phyloP scores from a whole-genome alignment of 53 echinoderm and acorn worm species.

The Holothuria leucospilota region DNA sequence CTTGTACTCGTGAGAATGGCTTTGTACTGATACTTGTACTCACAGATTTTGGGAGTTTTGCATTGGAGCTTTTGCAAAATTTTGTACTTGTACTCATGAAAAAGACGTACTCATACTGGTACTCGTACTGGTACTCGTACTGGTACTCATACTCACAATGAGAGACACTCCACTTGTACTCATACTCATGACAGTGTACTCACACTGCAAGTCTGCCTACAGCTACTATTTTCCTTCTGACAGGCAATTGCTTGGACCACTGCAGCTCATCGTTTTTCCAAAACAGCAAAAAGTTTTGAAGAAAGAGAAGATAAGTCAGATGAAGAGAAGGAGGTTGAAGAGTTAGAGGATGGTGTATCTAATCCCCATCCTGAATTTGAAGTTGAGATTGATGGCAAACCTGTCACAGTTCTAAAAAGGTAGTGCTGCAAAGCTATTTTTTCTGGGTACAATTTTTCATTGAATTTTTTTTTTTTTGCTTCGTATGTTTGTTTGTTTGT shows the following conservation, averaged over 20 bases:
- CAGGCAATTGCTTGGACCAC: conserved; percentile 98
- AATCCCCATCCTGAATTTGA: conserved; percentile 89
- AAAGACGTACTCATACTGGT: no score
- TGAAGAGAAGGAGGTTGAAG: conserved; percentile 54
- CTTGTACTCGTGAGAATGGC: no score
- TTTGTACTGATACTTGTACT: no score
- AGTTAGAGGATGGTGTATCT: conserved; percentile 64
- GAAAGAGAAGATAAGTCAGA: conserved; percentile 50
- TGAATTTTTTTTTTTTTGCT: not conserved
- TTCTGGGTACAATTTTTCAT: not conserved
- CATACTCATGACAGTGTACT: no score
- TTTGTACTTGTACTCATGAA: no score
- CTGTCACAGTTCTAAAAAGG: conserved; percentile 82
- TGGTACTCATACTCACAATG: no score
- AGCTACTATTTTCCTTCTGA: not conserved
- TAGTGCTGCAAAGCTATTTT: not conserved
- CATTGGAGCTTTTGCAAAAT: no score
- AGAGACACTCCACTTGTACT: no score
- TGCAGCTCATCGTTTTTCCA: conserved; percentile 95
- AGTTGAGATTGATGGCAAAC: conserved; percentile 90
- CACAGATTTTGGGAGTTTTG: no score
- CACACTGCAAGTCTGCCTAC: no score
- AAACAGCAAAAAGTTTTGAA: conserved; percentile 80
- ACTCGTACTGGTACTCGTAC: no score
- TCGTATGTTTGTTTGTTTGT: not conserved